Conservation (phyloP, 2,888 invertebrate species). For the Polietes domitor region DNA sequence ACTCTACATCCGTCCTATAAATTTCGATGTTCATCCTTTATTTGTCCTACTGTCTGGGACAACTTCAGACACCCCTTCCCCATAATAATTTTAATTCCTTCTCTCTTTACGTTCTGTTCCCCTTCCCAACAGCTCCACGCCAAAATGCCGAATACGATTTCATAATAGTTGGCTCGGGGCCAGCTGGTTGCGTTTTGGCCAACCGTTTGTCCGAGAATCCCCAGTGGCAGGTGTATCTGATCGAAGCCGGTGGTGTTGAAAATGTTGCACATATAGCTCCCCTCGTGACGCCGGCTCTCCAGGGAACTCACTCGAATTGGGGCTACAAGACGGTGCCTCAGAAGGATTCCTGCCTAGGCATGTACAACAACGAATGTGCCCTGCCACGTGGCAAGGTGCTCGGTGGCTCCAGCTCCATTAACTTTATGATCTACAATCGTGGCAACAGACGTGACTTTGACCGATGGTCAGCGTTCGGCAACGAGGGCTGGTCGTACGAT, state of each 20-base stretch:
- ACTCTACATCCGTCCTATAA: too few relatives aligned
- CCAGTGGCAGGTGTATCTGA: slow-evolving; percentile 81
- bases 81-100: neutral
- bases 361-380: slow-evolving; percentile 78
- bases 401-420: slow-evolving; percentile 84
- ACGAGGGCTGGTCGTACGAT: slow-evolving; percentile 87
- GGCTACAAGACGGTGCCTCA: slow-evolving; percentile 86
- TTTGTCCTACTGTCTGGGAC: too few relatives aligned
- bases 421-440: slow-evolving; percentile 88
- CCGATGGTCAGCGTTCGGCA: slow-evolving; percentile 85
- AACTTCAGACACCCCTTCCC: too few relatives aligned
- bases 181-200: slow-evolving; percentile 85
- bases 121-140: slow-evolving; percentile 88
- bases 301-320: slow-evolving; percentile 85
- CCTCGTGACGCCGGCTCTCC: slow-evolving; percentile 75
- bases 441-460: slow-evolving; percentile 89
- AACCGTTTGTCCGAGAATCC: slow-evolving; percentile 80
- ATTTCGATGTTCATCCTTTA: too few relatives aligned
- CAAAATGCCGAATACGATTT: slow-evolving; percentile 87
- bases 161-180: slow-evolving; percentile 91
- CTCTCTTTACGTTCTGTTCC: too few relatives aligned
- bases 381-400: slow-evolving; percentile 83
- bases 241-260: slow-evolving; percentile 82
- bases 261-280: slow-evolving; percentile 78
- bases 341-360: slow-evolving; percentile 83